These are phyloP conservation scores for Plemyria rubiginata DNA, from an alignment of 2,888 invertebrate species.

Conservation along the genomic window DNA sequence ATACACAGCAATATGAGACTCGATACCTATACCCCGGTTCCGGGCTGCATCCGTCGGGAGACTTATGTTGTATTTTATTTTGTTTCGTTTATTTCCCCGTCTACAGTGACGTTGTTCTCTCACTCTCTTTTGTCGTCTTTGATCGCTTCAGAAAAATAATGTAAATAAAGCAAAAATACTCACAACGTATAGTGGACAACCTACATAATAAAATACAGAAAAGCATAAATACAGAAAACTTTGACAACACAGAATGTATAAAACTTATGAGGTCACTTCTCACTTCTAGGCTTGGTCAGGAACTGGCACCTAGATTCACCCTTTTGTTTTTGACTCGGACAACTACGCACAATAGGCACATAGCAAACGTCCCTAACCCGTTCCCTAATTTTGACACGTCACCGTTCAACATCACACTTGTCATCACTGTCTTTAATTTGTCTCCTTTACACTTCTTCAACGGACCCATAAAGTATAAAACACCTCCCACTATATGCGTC, in stretches of 20 bases:
- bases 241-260: too few species aligned
- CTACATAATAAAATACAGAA: too few species aligned
- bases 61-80: conserved; percentile 35
- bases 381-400: conserved; percentile 81
- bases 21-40: conserved; percentile 30
- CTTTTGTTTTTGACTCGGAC: too few species aligned
- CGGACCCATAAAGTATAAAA: conserved; percentile 81
- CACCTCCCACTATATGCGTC: conserved; percentile 79
- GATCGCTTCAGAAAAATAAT: background rate
- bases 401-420: conserved; percentile 81
- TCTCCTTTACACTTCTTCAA: conserved; percentile 81
- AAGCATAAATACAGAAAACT: too few species aligned
- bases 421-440: conserved; percentile 83
- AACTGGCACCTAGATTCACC: too few species aligned
- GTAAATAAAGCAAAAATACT: background rate
- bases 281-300: too few species aligned
- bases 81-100: conserved; percentile 29
- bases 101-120: background rate
- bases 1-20: conserved; percentile 33
- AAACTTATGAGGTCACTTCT: too few species aligned
- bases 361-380: conserved; percentile 64
- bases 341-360: too few species aligned
- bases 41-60: conserved; percentile 35
- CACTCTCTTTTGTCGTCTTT: background rate
- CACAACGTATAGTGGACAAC: background rate